These are phyloP conservation scores for Rousettus madagascariensis DNA, from an alignment of 2,797 vertebrate genomes.

Conservation along the genomic window DNA sequence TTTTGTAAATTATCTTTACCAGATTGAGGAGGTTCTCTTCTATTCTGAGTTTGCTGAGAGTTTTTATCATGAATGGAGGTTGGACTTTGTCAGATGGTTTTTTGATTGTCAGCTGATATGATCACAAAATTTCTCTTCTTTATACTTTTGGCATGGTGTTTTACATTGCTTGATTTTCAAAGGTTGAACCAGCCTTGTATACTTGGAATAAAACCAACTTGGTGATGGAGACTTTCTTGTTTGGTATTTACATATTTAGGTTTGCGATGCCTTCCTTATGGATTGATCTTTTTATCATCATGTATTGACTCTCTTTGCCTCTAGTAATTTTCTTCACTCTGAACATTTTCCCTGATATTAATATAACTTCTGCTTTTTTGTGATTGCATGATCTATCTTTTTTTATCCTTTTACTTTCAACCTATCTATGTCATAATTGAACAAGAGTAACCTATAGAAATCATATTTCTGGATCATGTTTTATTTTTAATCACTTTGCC, in stretches of 20 bases:
- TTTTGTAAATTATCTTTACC: slow-evolving; percentile 3
- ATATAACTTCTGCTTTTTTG: background rate
- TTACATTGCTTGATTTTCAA: background rate
- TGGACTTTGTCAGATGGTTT: background rate
- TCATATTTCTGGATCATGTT: background rate
- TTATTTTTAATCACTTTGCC: background rate
- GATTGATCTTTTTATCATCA: background rate
- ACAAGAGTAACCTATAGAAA: background rate
- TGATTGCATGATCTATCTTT: background rate
- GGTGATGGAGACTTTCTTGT: background rate
- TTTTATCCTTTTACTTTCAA: background rate
- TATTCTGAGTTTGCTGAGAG: background rate
- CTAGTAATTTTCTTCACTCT: background rate
- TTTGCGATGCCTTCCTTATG: background rate
- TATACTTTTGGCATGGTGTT: background rate
- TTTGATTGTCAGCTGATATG: background rate
- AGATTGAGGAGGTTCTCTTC: background rate
- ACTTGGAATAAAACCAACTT: background rate
- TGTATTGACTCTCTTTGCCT: background rate
- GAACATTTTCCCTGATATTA: background rate
- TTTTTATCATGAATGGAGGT: background rate
- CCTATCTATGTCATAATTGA: background rate
- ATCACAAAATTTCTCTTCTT: background rate
- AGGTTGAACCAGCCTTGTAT: background rate
- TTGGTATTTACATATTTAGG: background rate